Base-by-base conservation (phyloP, 35 echinoderm and acorn worm species). In the Acanthaster planci region DNA sequence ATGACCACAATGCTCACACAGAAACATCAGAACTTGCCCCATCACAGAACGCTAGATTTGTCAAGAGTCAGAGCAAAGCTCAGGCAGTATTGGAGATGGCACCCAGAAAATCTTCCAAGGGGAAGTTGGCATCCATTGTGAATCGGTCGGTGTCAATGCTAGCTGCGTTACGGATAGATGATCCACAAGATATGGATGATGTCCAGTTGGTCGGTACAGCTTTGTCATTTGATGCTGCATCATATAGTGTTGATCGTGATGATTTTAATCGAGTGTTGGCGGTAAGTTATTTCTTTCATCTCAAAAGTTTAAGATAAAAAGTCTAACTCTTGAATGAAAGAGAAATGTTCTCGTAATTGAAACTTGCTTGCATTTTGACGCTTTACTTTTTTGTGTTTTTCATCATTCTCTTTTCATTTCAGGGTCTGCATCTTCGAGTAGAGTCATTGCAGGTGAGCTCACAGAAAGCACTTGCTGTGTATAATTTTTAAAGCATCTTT, bases 391-490 rank as follows among this genome's bases (percentile, higher is more conserved):
- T 6, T 6, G 12, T 47, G 4, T 47, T 47, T 47, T 47, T 79
- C 8, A n/a, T n/a, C n/a, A n/a, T 81, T 84, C 15, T 87, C 56
- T 40, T 76, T 34, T 75, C 8, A 80, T 37, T 85, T 18, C 78
- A 93, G 92, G 84, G 80, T 37, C 60, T 93, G 38, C 84, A 89
- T 39, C 75, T 78, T 47, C 51, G 92, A 81, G 86, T 93, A 37
- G 86, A 89, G 40, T 93, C 92, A 27, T 81, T 93, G 53, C 92
- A 93, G 81, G 92, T 93, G 76, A 88, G 91, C 21, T 47, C 12
- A 47, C 12, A 12, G 12, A 47, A 12, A 47, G 4, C 12, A 47
- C 4, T 12, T 47, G 4, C 12, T 47, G 4, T 47, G 42, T 47
- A 6, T 47, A 47, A 6, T 12, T 6, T 47, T 12, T 47, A 6